Base-by-base conservation (phyloP, 1,140 invertebrate genomes). In the Drosophila varians region DNA sequence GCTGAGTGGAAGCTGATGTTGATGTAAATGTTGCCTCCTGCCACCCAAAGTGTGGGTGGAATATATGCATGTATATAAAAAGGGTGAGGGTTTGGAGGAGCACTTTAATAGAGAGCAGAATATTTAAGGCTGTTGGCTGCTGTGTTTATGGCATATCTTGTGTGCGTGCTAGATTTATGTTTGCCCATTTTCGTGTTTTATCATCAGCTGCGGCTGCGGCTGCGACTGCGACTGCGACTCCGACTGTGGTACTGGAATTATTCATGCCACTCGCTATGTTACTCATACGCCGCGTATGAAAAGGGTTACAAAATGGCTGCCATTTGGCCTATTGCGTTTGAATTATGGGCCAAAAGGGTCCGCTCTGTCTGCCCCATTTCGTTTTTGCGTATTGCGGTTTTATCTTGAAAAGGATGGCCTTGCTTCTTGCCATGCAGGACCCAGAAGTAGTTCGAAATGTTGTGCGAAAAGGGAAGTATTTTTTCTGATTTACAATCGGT, bases 171-270 rank as follows among this genome's bases (percentile, higher is more conserved):
- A 70, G 80, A 86, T 86, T 86, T 86, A 86, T 86, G 80, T 87
- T 69, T 74, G 62, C 61, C 82, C 80, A 86, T 87, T 86, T 86
- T 86, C 80, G 42, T 86, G 80, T 87, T 86, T 86, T 86, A 86
- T 86, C 80, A 87, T 86, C 80, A 86, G 76, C 73, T 86, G 82
- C 68, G 42, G 42, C 61, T 38, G 64, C 23, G 8, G 14, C 23
- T 47, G 21, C 36, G 36, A 25, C 26, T 74, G 47, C 46, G n/a
- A n/a, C n/a, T n/a, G n/a, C n/a, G 25, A 36, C 34, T 47, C 48
- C 56, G 49, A 49, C 14, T 54, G 60, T 47, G 55, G 82, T 9
- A n/a, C 28, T 68, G 61, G 70, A 87, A 86, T 86, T 86, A 86
- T 86, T 86, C 82, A 86, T 86, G 80, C 75, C 64, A 60, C 61